Evolutionary conservation across 2,113 vertebrate genomes (phyloP).

Genomic region (Corythaixoides concolor): DNA sequence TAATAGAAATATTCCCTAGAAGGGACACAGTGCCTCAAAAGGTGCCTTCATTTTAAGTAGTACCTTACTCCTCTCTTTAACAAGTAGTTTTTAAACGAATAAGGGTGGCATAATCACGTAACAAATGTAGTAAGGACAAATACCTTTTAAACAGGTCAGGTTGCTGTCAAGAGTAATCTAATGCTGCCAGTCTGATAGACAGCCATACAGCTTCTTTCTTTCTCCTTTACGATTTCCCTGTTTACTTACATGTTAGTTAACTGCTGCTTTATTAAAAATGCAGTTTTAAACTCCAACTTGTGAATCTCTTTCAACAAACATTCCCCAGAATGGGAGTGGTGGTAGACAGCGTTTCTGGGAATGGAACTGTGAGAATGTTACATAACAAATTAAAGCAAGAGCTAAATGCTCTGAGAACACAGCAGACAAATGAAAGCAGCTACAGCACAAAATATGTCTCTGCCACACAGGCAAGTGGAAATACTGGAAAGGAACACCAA

Average conservation of each 20-base stretch:
- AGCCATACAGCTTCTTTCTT: background rate
- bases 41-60: background rate
- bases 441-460: background rate
- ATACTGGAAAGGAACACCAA: background rate
- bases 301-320: background rate
- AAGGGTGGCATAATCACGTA: background rate
- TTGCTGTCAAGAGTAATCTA: background rate
- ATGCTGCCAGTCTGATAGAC: background rate
- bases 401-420: background rate
- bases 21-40: background rate
- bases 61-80: background rate
- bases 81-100: background rate
- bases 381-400: background rate
- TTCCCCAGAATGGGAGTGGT: background rate
- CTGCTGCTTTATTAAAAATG: background rate
- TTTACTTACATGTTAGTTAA: background rate
- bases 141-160: background rate
- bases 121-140: fast-evolving
- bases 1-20: background rate
- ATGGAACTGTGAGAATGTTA: background rate
- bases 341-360: background rate
- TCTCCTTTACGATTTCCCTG: background rate
- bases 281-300: background rate
- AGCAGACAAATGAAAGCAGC: background rate
- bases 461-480: background rate